Conservation (phyloP, 1,140 invertebrate species). For the Heterodera carotae region DNA sequence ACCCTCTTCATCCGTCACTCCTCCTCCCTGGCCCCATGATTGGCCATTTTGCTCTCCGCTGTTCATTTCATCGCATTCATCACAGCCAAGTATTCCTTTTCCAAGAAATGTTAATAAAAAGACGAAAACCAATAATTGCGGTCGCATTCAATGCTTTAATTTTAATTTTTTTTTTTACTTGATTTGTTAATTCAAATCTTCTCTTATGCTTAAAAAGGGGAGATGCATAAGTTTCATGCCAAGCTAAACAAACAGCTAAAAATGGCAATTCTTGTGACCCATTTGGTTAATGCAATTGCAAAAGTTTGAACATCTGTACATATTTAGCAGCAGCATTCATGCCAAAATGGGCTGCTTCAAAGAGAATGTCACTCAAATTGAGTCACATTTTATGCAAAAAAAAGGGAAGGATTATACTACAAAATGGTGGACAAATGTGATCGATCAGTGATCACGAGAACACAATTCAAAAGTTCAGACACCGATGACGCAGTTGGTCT, state of each 20-base stretch:
- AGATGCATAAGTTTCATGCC: constrained; percentile 7
- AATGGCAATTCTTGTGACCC: constrained; percentile 3
- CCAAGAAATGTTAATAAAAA: not conserved
- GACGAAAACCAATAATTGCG: no score
- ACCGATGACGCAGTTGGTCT: not conserved
- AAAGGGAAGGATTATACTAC: no score
- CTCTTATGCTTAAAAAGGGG: not conserved
- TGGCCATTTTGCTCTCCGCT: not conserved
- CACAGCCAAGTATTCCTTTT: constrained; percentile 6
- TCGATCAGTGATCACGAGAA: no score
- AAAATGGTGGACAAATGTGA: no score
- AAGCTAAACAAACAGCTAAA: constrained; percentile 7
- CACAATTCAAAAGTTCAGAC: no score
- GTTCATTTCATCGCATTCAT: not conserved
- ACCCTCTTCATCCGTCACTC: not conserved
- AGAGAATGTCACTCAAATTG: no score
- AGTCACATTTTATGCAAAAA: no score
- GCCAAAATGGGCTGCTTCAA: no score
- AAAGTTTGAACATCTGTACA: not conserved
- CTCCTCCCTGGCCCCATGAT: not conserved
- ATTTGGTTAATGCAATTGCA: not conserved
- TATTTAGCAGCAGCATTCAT: no score
- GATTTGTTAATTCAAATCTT: not conserved
- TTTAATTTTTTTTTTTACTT: no score
- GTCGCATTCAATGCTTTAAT: not conserved